A percentile compares a stretch with the other conserved stretches of the same genome.
phyloP scores from a whole-genome alignment of 2,797 vertebrate species.

The Diplodus puntazzo region DNA sequence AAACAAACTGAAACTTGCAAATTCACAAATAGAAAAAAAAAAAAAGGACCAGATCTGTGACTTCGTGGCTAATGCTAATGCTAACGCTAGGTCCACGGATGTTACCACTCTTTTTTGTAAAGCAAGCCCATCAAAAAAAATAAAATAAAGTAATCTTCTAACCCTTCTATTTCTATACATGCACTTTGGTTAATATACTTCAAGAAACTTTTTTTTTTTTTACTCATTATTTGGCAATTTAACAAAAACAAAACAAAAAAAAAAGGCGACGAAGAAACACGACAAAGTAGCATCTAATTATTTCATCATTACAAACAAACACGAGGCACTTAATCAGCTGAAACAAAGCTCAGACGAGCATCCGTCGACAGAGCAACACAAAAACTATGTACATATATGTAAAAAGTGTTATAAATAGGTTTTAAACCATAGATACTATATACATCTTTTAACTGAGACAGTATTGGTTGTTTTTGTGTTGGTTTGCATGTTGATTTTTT shows the following conservation, averaged over 20 bases:
- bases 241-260: constrained; percentile 67
- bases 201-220: constrained; percentile 48
- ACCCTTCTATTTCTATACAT: constrained; percentile 80
- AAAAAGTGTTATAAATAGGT: constrained; percentile 99
- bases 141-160: constrained; percentile 35
- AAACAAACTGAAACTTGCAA: constrained; percentile 71
- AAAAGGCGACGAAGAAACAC: constrained; percentile 55
- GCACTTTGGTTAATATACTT: constrained; percentile 86
- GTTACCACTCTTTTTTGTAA: constrained; percentile 73
- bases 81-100: constrained; percentile 68
- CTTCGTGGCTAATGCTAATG: constrained; percentile 59
- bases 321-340: constrained; percentile 93
- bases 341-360: constrained; percentile 87
- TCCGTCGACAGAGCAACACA: constrained; percentile 91
- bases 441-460: constrained; percentile 98
- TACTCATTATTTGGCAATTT: constrained; percentile 76
- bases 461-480: constrained; percentile 84
- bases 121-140: constrained; percentile 66
- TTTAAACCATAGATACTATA: constrained; percentile 99
- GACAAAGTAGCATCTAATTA: constrained; percentile 83
- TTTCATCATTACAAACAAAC: constrained; percentile 90
- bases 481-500: constrained; percentile 65
- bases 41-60: constrained; percentile 63
- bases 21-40: constrained; percentile 73
- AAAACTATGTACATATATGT: constrained; percentile 99